Evolutionary conservation across 1,140 invertebrate species (phyloP), one percentile per base, ranked within the genome.

Genomic region (Atta texana): DNA sequence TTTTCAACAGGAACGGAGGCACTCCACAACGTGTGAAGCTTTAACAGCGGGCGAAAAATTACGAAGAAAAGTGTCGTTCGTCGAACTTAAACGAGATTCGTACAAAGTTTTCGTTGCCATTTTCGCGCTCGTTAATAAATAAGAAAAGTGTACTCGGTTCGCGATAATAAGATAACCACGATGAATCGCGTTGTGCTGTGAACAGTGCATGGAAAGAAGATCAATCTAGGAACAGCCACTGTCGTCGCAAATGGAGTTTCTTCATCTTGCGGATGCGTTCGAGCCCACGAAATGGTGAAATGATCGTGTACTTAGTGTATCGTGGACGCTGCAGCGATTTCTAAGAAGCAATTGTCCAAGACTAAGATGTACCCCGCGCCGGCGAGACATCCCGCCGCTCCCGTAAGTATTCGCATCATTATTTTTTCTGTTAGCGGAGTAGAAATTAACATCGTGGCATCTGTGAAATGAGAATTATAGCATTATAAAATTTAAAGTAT

Each of bases 281-380:
- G 61, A 63, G 49, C 57, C 68, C 39, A 34, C 84, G 85, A 87
- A 85, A 87, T 90, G 77, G 93, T 93, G 93, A 94, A 93, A 91
- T 93, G 92, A 93, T 90, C 91, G 80, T 69, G 85, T 44, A 72
- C 80, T 80, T 74, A 57, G 89, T 85, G 78, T 77, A 78, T 69
- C 66, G 34, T 51, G 78, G 61, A 80, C 80, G 86, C 63, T 82
- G 89, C 88, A 82, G 87, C 88, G 90, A 89, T 88, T 90, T 81
- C 77, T 90, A 51, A 68, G 57, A 63, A 91, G 75, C 78, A 89
- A 77, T 85, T 89, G 91, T 86, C 88, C 85, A 93, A 87, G 90
- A 93, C 93, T 93, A 94, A 94, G 91, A 96, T 96, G 96, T 96
- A 96, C 94, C 96, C 96, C 94, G 95, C 96, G 93, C 96, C 96